These are phyloP conservation scores for Cephonodes hylas DNA, from an alignment of 2,888 invertebrate species.

Conservation along the genomic window DNA sequence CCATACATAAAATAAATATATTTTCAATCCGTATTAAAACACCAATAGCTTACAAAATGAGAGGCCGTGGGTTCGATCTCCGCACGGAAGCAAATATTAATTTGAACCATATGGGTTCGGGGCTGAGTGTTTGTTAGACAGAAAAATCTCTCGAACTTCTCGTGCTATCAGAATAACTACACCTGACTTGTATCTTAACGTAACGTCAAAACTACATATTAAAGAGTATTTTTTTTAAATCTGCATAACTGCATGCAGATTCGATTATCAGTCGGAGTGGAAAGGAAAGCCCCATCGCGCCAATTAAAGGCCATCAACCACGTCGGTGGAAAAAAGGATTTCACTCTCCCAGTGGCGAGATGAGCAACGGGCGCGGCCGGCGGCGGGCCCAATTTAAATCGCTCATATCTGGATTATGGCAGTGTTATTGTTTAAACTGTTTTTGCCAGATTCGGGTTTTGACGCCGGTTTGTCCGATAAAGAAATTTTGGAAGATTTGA, in stretches of 20 bases:
- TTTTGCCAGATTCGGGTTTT: neutral
- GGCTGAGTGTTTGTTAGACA: neutral
- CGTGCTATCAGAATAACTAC: neutral
- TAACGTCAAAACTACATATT: no score
- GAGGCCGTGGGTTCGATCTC: neutral
- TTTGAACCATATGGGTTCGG: neutral
- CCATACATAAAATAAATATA: no score
- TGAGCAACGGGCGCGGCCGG: neutral
- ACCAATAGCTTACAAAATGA: neutral
- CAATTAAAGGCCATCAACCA: constrained; percentile 8
- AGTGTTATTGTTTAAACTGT: constrained; percentile 3
- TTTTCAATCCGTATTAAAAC: no score
- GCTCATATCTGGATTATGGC: constrained; percentile 2
- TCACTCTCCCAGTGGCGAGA: constrained; percentile 3
- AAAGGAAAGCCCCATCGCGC: neutral
- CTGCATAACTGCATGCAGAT: no score
- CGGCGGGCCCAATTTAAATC: constrained; percentile 5
- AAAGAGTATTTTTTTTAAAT: no score
- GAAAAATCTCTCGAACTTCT: neutral
- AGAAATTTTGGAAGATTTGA: no score
- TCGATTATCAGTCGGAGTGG: neutral
- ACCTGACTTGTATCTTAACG: neutral
- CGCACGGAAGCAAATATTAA: neutral
- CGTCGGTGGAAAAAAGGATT: constrained; percentile 2
- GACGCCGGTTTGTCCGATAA: neutral